Percentiles rank a stretch among this genome's conserved stretches.
Evolutionary conservation across 2,113 vertebrate species (phyloP).

Genomic region (Otus sunia): DNA sequence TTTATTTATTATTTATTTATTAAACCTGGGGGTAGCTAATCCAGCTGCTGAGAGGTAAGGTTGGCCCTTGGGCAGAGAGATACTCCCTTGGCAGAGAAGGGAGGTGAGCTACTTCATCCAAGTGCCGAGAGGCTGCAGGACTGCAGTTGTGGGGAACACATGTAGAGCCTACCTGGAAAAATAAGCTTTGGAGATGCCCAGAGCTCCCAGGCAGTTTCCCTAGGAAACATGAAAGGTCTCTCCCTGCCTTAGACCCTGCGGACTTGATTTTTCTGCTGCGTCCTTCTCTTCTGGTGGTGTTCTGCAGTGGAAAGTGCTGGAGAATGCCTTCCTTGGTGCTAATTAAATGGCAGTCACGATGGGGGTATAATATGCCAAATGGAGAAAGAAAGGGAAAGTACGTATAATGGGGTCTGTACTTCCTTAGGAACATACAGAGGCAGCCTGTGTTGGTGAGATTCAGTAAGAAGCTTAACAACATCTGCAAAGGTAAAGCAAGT

Average conservation of each 20-base stretch:
- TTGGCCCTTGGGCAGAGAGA: neutral
- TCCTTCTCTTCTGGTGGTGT: neutral
- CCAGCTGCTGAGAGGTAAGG: neutral
- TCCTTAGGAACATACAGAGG: neutral
- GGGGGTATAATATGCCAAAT: neutral
- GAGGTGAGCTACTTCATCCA: neutral
- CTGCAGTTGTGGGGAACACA: neutral
- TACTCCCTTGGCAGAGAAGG: neutral
- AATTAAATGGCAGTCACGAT: neutral
- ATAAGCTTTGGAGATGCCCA: neutral
- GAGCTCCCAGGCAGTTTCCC: neutral
- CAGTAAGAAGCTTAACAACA: constrained; percentile 11
- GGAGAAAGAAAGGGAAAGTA: neutral
- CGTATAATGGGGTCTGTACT: neutral
- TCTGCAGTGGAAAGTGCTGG: neutral
- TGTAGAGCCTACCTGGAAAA: neutral
- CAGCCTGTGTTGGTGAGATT: neutral
- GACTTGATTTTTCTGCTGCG: neutral
- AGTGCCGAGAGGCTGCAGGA: neutral
- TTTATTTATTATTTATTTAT: neutral
- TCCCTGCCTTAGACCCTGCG: neutral
- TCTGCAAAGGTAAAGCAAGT: neutral
- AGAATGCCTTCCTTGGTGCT: neutral
- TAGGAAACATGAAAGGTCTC: fast-evolving
- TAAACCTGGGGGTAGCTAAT: neutral